These are phyloP conservation scores for Lochmaea crataegi DNA, from an alignment of 2,888 invertebrate species.

Conservation along the genomic window DNA sequence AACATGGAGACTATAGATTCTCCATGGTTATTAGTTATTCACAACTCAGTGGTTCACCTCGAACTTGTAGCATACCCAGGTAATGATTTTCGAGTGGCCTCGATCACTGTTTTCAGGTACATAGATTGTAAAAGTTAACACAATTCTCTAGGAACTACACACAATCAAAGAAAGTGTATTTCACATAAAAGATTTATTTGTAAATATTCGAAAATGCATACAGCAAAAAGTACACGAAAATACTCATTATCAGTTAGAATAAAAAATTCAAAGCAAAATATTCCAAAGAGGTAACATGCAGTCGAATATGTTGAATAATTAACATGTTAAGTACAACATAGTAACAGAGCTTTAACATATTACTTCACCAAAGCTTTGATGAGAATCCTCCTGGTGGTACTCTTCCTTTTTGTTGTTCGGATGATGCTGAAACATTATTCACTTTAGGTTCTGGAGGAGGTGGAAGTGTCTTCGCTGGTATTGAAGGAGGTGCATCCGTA, in stretches of 20 bases:
- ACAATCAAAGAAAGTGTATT: background rate
- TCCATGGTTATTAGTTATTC: too few species aligned
- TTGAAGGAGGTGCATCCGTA: constrained; percentile 20
- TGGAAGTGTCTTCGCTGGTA: constrained; percentile 42
- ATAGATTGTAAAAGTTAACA: background rate
- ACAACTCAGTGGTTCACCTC: too few species aligned
- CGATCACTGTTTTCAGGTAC: too few species aligned
- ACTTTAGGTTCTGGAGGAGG: constrained; percentile 22
- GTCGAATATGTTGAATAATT: background rate
- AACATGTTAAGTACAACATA: constrained; percentile 19
- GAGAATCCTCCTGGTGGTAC: constrained; percentile 58
- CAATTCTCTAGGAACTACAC: too few species aligned
- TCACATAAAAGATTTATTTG: constrained; percentile 6
- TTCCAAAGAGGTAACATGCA: constrained; percentile 20
- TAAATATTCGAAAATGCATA: constrained; percentile 14
- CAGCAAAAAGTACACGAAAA: constrained; percentile 11
- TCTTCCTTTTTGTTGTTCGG: constrained; percentile 43
- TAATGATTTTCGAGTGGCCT: too few species aligned
- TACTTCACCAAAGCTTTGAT: constrained; percentile 55
- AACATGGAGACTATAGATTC: too few species aligned
- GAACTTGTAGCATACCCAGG: too few species aligned
- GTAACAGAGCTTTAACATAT: background rate
- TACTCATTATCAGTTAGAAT: background rate
- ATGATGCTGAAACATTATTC: constrained; percentile 34
- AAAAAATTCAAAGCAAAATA: constrained; percentile 11